A percentile compares a stretch with the other conserved stretches of the same genome.
These are phyloP conservation scores for Halocynthia roretzi DNA, from an alignment of 23 tunicate genomes.

Conservation along the genomic window DNA sequence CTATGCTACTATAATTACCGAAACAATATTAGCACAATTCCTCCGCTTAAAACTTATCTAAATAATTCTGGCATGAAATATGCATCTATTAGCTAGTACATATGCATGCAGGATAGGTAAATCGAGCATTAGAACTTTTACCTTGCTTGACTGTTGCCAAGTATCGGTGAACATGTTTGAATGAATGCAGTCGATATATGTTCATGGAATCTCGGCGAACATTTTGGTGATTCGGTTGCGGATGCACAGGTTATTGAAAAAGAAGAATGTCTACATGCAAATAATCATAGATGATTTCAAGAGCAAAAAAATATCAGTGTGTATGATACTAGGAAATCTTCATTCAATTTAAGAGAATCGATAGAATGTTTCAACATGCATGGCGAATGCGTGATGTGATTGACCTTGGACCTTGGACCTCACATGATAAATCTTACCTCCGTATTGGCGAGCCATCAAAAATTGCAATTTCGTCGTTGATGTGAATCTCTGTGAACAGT, in stretches of 20 bases:
- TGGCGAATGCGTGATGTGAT: no score
- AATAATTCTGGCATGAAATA: no score
- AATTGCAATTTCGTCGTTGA: constrained; percentile 9
- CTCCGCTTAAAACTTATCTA: no score
- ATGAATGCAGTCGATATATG: neutral
- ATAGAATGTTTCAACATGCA: no score
- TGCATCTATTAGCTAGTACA: neutral
- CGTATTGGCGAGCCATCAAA: constrained; percentile 6
- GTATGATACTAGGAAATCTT: no score
- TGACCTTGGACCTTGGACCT: no score
- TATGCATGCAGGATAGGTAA: neutral
- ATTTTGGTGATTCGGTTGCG: neutral
- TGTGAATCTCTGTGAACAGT: neutral
- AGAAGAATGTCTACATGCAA: neutral
- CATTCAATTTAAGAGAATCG: no score
- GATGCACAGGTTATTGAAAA: neutral
- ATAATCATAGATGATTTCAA: neutral
- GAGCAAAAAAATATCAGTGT: no score
- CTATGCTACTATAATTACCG: no score
- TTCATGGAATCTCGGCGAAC: neutral
- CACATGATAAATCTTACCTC: neutral
- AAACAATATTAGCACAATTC: no score
- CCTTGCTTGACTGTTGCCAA: neutral
- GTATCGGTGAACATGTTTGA: neutral
- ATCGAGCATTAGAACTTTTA: neutral